Evolutionary conservation across 2,888 invertebrate species (phyloP).

Genomic region (Sphaerophoria taeniata): DNA sequence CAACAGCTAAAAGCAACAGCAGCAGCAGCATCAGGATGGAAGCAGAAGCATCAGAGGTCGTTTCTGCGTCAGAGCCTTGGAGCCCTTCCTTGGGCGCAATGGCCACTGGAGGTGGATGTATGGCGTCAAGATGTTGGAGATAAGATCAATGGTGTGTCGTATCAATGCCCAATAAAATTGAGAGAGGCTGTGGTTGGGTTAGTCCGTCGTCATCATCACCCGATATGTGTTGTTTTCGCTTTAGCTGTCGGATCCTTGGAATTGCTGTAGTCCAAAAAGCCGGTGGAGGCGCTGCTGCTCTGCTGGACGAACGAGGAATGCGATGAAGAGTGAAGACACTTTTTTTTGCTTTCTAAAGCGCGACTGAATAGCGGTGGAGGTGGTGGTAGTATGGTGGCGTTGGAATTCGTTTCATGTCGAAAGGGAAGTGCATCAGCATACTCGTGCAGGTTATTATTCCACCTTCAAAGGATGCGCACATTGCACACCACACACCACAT

Average conservation of each 20-base stretch:
- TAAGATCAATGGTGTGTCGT: slow-evolving; percentile 81
- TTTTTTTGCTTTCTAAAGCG: slow-evolving; percentile 22
- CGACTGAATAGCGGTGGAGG: background rate
- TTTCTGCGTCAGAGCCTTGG: slow-evolving; percentile 53
- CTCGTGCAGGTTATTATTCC: slow-evolving; percentile 74
- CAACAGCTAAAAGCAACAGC: slow-evolving; percentile 55
- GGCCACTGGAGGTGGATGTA: slow-evolving; percentile 77
- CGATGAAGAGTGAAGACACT: slow-evolving; percentile 61
- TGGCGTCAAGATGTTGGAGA: slow-evolving; percentile 82
- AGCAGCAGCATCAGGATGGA: background rate
- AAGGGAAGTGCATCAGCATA: slow-evolving; percentile 72
- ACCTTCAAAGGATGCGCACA: slow-evolving; percentile 71
- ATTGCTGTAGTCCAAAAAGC: slow-evolving; percentile 3
- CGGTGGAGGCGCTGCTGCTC: slow-evolving; percentile 1
- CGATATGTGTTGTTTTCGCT: slow-evolving; percentile 71
- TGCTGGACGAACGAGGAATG: slow-evolving; percentile 49
- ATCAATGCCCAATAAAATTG: slow-evolving; percentile 81
- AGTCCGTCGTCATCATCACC: slow-evolving; percentile 18
- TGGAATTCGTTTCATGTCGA: slow-evolving; percentile 72
- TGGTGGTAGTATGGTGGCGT: slow-evolving; percentile 30
- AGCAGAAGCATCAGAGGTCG: slow-evolving; percentile 46
- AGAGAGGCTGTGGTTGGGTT: slow-evolving; percentile 63
- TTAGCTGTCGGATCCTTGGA: slow-evolving; percentile 41
- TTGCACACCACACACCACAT: slow-evolving; percentile 44
- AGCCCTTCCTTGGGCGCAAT: slow-evolving; percentile 61